These are phyloP conservation scores for Brienomyrus longianalis DNA, from an alignment of 2,113 vertebrate genomes.

Conservation along the genomic window DNA sequence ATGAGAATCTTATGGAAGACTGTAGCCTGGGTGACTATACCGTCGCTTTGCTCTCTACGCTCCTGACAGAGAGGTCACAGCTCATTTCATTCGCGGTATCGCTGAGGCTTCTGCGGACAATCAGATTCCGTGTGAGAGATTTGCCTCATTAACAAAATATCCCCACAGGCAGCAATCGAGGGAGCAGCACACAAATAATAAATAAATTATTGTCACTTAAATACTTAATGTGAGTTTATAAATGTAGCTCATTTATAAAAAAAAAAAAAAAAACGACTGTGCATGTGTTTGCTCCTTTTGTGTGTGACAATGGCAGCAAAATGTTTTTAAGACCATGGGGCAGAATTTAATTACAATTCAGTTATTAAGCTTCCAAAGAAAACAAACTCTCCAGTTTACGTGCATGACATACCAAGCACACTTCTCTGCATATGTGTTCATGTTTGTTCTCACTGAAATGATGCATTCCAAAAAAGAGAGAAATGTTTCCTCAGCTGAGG, in stretches of 20 bases:
- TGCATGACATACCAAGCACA: neutral
- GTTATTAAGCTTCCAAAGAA: conserved; percentile 6
- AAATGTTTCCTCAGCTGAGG: neutral
- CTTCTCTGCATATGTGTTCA: neutral
- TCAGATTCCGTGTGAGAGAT: neutral
- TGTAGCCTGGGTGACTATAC: neutral
- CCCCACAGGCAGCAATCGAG: neutral
- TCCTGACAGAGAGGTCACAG: neutral
- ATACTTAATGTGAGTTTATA: neutral
- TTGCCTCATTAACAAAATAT: neutral
- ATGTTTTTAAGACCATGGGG: neutral
- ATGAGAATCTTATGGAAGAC: neutral
- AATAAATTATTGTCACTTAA: neutral
- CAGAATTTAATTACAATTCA: conserved; percentile 3
- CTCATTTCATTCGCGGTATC: neutral
- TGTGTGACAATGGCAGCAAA: neutral
- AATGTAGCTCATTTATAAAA: neutral
- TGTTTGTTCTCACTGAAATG: neutral
- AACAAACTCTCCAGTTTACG: neutral
- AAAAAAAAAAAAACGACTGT: neutral
- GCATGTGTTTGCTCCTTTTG: neutral
- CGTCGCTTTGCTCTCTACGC: neutral
- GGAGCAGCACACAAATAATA: neutral
- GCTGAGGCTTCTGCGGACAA: neutral
- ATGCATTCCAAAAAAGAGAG: neutral